Evolutionary conservation across 2,797 vertebrate genomes (phyloP), one percentile per base, ranked within the genome.

Genomic region (Hemitrygon akajei): DNA sequence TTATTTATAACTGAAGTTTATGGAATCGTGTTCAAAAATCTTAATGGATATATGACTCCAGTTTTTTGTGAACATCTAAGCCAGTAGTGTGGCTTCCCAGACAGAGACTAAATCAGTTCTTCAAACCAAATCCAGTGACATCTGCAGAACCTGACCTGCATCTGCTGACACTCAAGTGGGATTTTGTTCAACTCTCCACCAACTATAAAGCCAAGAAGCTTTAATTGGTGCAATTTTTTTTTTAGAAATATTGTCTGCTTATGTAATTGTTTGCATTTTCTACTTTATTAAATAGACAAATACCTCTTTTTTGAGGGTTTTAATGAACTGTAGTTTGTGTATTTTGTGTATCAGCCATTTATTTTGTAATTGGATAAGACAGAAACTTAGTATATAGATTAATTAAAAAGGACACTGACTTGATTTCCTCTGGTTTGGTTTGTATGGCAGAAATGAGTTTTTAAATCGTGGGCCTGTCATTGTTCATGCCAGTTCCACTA

Each of bases 1-100:
- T 99, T 96, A 99, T 99, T 97, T 99, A 99, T 97, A 99, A 99
- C 96, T 99, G 97, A 98, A 93, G 95, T 94, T 81, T 94, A 27
- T 47, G 77, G 73, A 58, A 84, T 5, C 93, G 95, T 91, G 95
- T 84, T 94, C 25, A 56, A 56, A 47, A 14, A 93, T 93, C 37
- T 47, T 93, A 69, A 27, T 75, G 71, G 47, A 3, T 37, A 22
- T 30, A 10, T 18, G 58, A 40, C 25, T 58, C 71, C 27, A 76
- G 71, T 47, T 93, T 93, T 12, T 12, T 81, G 22, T 76, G 69
- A 93, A 47, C 91, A 75, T 47, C 71, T 47, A 27, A 76, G 82
- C 47, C 56, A 58, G 82, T 79, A 79, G n/a, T 16, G 2, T 69
- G 86, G 63, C 63, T 89, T 89, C 18, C 69, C 63, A 89, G 86